Conservation (phyloP, 2,888 invertebrate genomes). For the Torymus texanus region DNA sequence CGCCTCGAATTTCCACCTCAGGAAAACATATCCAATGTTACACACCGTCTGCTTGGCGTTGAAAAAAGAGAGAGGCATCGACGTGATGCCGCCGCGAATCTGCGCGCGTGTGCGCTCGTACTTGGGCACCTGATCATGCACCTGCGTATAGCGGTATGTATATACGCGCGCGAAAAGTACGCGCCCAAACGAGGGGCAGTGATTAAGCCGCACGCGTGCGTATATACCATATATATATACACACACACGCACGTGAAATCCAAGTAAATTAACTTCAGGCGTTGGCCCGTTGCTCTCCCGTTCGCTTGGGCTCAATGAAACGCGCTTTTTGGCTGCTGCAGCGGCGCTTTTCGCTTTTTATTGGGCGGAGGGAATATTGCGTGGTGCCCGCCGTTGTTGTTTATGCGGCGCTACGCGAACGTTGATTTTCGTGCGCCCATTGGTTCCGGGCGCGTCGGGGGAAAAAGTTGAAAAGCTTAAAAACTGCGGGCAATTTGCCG, state of each 20-base stretch:
- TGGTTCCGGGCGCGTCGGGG: background rate
- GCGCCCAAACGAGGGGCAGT: constrained; percentile 33
- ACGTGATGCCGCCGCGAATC: too few species aligned
- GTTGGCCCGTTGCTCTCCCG: constrained; percentile 22
- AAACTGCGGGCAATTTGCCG: constrained; percentile 18
- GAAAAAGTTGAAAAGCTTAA: constrained; percentile 22
- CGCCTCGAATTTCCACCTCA: too few species aligned
- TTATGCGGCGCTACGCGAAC: background rate
- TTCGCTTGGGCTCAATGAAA: background rate
- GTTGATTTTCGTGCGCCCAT: background rate
- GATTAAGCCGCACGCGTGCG: constrained; percentile 39
- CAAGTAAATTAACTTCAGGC: constrained; percentile 55
- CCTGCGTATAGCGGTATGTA: constrained; percentile 52
- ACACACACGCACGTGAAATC: constrained; percentile 43
- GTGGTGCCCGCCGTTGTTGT: background rate
- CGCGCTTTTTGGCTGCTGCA: background rate
- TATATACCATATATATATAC: background rate
- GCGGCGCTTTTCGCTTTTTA: background rate
- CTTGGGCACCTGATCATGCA: constrained; percentile 44
- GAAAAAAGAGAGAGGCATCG: too few species aligned
- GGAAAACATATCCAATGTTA: too few species aligned
- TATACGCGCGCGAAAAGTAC: constrained; percentile 28
- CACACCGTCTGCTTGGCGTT: too few species aligned
- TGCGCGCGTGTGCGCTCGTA: background rate
- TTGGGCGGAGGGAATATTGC: background rate